Evolutionary conservation across 2,797 vertebrate species (phyloP).

Genomic region (Gila robusta): DNA sequence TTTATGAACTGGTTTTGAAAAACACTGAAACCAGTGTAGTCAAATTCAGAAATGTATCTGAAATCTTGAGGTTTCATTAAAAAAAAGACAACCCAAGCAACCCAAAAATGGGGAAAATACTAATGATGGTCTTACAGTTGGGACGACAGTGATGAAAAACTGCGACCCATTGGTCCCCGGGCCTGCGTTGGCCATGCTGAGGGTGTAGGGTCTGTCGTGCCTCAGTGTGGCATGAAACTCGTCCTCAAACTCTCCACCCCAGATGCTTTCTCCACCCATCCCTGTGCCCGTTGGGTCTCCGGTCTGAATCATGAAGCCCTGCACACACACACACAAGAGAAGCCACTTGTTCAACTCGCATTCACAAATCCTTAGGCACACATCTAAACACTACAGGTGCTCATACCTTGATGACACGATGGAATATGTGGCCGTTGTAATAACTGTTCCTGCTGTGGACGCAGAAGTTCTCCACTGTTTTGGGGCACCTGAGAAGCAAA

Average conservation of each 20-base stretch:
- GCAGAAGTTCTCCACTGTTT: slow-evolving; percentile 99
- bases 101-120: neutral
- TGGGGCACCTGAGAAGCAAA: slow-evolving; percentile 86
- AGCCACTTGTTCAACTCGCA: neutral
- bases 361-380: neutral
- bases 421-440: slow-evolving; percentile 95
- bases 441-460: slow-evolving; percentile 98
- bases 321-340: neutral
- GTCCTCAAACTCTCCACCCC: slow-evolving; percentile 98
- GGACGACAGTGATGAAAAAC: slow-evolving; percentile 97
- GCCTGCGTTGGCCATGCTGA: slow-evolving; percentile 98
- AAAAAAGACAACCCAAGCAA: too few species aligned
- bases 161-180: slow-evolving; percentile 95
- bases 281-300: slow-evolving; percentile 98
- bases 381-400: neutral
- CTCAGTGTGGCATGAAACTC: slow-evolving; percentile 96
- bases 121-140: slow-evolving; percentile 85
- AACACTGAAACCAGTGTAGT: neutral
- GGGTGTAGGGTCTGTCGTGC: slow-evolving; percentile 96
- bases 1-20: neutral
- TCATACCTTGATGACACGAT: slow-evolving; percentile 94
- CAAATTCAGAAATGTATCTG: neutral
- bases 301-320: slow-evolving; percentile 99
- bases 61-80: neutral
- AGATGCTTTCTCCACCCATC: slow-evolving; percentile 99